Evolutionary conservation across 2,888 invertebrate genomes (phyloP).

Genomic region (Hololepta plana): DNA sequence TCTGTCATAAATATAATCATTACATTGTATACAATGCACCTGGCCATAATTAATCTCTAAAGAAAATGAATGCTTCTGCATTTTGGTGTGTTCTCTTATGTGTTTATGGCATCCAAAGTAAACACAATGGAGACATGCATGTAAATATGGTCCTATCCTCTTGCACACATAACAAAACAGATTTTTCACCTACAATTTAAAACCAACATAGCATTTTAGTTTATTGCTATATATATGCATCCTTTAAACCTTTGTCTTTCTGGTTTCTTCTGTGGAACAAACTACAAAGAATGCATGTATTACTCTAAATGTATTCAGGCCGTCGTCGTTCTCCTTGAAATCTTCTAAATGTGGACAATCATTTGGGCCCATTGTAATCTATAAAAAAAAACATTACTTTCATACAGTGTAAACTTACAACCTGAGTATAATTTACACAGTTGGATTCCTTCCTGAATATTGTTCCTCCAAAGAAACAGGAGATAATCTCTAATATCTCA

Average conservation of each 20-base stretch:
- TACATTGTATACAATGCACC: constrained; percentile 76
- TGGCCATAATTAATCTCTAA: constrained; percentile 80
- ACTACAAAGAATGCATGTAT: constrained; percentile 78
- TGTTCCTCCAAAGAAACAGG: no score
- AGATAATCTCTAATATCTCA: no score
- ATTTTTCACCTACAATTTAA: constrained; percentile 11
- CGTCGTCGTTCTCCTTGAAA: constrained; percentile 55
- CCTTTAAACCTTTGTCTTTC: constrained; percentile 58
- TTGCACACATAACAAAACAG: constrained; percentile 58
- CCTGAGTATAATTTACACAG: no score
- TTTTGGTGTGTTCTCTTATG: constrained; percentile 69
- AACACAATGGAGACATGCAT: constrained; percentile 78
- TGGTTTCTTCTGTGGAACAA: constrained; percentile 60
- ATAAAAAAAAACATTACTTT: no score
- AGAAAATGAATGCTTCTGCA: constrained; percentile 66
- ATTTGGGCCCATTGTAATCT: no score
- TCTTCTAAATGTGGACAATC: constrained; percentile 62
- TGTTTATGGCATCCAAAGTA: constrained; percentile 87
- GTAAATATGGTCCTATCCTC: constrained; percentile 58
- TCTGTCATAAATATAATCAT: constrained; percentile 67
- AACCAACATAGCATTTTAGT: constrained; percentile 4
- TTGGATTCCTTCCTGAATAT: no score
- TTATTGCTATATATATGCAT: no score
- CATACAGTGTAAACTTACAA: no score
- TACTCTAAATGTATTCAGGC: constrained; percentile 36